phyloP scores from a whole-genome alignment of 2,888 invertebrate genomes.

The Xestia rhomboidea region DNA sequence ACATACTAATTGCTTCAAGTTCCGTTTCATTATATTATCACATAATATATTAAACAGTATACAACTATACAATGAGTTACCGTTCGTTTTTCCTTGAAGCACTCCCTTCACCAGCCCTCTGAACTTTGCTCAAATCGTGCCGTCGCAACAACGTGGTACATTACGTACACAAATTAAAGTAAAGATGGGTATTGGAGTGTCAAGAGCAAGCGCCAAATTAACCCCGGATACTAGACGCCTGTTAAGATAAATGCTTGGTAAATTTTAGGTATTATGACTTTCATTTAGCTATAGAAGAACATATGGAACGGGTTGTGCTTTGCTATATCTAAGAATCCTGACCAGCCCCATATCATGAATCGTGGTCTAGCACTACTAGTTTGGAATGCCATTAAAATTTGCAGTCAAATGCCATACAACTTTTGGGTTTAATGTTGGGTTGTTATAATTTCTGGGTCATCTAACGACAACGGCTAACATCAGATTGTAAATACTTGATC shows the following conservation, averaged over 20 bases:
- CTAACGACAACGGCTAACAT: too few species aligned
- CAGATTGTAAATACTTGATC: neutral
- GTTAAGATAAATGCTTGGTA: too few species aligned
- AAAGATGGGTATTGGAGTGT: constrained; percentile 56
- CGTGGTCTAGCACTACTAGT: neutral
- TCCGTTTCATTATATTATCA: constrained; percentile 44
- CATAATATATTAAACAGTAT: constrained; percentile 24
- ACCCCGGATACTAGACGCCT: neutral
- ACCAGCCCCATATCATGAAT: neutral
- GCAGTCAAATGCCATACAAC: neutral
- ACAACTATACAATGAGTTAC: constrained; percentile 38
- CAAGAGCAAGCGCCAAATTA: constrained; percentile 48
- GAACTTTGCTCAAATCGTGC: constrained; percentile 64
- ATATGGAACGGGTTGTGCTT: neutral
- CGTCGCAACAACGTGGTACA: constrained; percentile 49
- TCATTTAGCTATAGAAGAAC: neutral
- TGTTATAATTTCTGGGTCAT: neutral
- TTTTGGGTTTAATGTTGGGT: neutral
- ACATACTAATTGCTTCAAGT: constrained; percentile 40
- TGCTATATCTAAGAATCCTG: too few species aligned
- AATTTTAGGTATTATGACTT: too few species aligned
- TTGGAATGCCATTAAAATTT: neutral
- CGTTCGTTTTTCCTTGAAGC: constrained; percentile 64
- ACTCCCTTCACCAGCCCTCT: constrained; percentile 64
- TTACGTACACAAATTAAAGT: constrained; percentile 43